Percentiles rank a stretch among this genome's conserved stretches.
phyloP scores from a whole-genome alignment of 2,113 vertebrate genomes.

The Thinocorus orbignyianus region DNA sequence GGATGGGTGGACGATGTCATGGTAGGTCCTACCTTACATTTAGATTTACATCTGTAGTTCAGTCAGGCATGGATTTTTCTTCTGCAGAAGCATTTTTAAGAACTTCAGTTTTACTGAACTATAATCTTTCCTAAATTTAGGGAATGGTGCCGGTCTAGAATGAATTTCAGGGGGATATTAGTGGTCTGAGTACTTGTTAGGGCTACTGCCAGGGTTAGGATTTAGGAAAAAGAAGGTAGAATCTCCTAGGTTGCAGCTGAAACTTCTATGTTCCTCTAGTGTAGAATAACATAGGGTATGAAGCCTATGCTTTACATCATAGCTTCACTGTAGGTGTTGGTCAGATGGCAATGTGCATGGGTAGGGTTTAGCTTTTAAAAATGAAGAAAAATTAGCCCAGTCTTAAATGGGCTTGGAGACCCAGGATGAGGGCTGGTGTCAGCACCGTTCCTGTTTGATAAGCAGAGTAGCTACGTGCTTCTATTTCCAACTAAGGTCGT shows the following conservation, averaged over 20 bases:
- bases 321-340: not conserved
- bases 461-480: not conserved
- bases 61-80: not conserved
- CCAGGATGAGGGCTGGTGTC: not conserved
- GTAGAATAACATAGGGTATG: not conserved
- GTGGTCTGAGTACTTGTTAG: not conserved
- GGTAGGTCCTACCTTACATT: not conserved
- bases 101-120: not conserved
- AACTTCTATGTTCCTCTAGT: not conserved
- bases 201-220: not conserved
- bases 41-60: not conserved
- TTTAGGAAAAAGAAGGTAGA: not conserved
- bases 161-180: not conserved
- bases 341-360: not conserved
- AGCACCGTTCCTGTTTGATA: not conserved
- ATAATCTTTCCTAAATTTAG: not conserved
- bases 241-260: not conserved
- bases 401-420: not conserved
- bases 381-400: not conserved
- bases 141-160: not conserved
- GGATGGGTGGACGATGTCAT: not conserved
- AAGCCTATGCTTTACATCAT: not conserved
- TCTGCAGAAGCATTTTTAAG: not conserved
- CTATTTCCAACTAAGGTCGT: not conserved
- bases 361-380: not conserved